phyloP scores from a whole-genome alignment of 2,888 invertebrate species.

The Frankliniella fusca region DNA sequence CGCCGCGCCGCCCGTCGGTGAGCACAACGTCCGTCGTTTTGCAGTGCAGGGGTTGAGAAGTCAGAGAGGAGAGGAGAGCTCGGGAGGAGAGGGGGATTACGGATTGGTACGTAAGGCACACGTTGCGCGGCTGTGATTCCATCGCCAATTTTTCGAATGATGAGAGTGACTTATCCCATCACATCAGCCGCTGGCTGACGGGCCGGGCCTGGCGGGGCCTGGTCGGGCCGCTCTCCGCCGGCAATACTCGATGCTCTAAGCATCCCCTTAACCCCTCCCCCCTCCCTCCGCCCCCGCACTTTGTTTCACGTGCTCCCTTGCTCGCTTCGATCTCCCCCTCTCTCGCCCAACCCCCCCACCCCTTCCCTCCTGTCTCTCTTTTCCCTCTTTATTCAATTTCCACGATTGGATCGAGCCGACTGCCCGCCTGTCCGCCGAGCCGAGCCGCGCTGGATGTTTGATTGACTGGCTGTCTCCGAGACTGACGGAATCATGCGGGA shows the following conservation, averaged over 20 bases:
- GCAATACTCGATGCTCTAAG: not conserved
- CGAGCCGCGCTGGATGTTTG: not conserved
- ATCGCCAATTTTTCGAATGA: constrained; percentile 24
- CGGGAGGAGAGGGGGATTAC: too few relatives aligned
- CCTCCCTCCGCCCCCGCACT: not conserved
- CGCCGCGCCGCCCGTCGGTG: too few relatives aligned
- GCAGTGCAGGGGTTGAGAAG: too few relatives aligned
- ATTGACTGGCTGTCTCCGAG: constrained; percentile 8
- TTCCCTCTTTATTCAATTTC: constrained; percentile 17
- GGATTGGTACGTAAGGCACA: too few relatives aligned
- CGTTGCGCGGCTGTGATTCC: not conserved
- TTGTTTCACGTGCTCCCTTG: not conserved
- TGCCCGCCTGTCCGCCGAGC: not conserved
- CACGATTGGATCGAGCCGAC: constrained; percentile 16
- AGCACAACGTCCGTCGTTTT: too few relatives aligned
- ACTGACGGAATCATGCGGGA: not conserved
- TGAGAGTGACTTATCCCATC: constrained; percentile 26
- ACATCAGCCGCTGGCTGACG: not conserved
- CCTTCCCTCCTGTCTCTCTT: not conserved
- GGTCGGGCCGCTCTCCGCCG: not conserved
- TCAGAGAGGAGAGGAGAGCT: too few relatives aligned
- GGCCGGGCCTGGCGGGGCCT: too few relatives aligned
- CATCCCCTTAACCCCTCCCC: not conserved
- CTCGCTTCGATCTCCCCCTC: too few relatives aligned
- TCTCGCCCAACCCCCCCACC: too few relatives aligned